Evolutionary conservation across 2,113 vertebrate species (phyloP).

Genomic region (Pseudonaja textilis): DNA sequence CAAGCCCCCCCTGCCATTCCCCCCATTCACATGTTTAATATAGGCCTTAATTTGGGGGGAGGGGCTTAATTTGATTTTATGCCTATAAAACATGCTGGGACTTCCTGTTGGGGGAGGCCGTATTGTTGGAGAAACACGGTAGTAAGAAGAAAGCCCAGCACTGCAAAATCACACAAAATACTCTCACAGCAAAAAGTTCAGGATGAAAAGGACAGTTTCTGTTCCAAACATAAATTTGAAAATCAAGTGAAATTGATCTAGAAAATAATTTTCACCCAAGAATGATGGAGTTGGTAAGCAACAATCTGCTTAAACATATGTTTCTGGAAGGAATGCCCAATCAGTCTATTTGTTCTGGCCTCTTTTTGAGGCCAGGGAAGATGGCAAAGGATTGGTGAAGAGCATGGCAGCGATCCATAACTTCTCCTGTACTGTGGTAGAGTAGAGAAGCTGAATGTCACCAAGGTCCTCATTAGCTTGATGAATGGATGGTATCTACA

Average conservation of each 20-base stretch:
- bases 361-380: background rate
- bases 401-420: background rate
- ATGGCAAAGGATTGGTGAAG: background rate
- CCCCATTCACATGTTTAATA: too few species aligned
- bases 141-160: background rate
- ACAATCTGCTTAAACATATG: background rate
- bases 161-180: background rate
- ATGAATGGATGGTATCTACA: background rate
- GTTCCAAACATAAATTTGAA: background rate
- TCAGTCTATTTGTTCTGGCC: background rate
- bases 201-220: background rate
- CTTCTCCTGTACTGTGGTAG: background rate
- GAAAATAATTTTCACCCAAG: background rate
- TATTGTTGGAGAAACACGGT: background rate
- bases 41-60: too few species aligned
- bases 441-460: background rate
- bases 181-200: background rate
- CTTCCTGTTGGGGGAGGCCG: too few species aligned
- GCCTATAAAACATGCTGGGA: too few species aligned
- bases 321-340: background rate
- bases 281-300: background rate
- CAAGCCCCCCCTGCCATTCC: too few species aligned
- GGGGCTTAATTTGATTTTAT: too few species aligned
- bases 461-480: background rate
- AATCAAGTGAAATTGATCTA: background rate